phyloP scores from a whole-genome alignment of 1,140 invertebrate genomes.

The Oncopodura yosiiana region DNA sequence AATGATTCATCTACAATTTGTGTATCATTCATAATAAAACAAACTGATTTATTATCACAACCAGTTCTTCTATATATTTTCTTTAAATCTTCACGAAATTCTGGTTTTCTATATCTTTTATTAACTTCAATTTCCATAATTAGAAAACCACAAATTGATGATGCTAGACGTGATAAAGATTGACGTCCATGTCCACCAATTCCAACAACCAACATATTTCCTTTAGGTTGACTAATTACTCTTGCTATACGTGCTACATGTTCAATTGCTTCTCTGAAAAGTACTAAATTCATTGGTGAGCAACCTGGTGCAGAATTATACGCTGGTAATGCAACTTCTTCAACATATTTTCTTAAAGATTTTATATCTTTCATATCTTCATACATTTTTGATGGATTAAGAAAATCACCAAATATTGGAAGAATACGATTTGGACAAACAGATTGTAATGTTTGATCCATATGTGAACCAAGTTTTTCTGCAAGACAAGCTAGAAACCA shows the following conservation, averaged over 20 bases:
- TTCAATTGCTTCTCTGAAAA: constrained; percentile 65
- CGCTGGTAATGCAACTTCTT: constrained; percentile 56
- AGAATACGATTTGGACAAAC: constrained; percentile 64
- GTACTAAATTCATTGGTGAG: constrained; percentile 63
- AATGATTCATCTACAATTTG: constrained; percentile 71
- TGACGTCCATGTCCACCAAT: constrained; percentile 78
- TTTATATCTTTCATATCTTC: constrained; percentile 60
- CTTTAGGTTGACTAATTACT: constrained; percentile 69
- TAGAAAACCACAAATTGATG: constrained; percentile 65
- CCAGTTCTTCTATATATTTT: constrained; percentile 59
- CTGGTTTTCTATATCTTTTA: constrained; percentile 59
- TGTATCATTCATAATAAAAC: constrained; percentile 73
- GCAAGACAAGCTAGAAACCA: constrained; percentile 61
- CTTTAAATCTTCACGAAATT: constrained; percentile 77
- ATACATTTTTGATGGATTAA: constrained; percentile 61
- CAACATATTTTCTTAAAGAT: constrained; percentile 52
- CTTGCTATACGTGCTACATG: constrained; percentile 68
- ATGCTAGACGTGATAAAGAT: constrained; percentile 60
- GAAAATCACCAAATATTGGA: constrained; percentile 67
- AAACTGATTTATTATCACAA: constrained; percentile 60
- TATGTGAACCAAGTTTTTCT: constrained; percentile 59
- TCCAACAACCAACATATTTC: constrained; percentile 71
- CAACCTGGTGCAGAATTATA: constrained; percentile 67
- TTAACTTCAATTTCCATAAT: constrained; percentile 68
- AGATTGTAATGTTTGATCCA: constrained; percentile 64